Percentiles rank a stretch among this genome's conserved stretches.
Evolutionary conservation across 2,888 invertebrate genomes (phyloP).

Genomic region (Tetropium fuscum): DNA sequence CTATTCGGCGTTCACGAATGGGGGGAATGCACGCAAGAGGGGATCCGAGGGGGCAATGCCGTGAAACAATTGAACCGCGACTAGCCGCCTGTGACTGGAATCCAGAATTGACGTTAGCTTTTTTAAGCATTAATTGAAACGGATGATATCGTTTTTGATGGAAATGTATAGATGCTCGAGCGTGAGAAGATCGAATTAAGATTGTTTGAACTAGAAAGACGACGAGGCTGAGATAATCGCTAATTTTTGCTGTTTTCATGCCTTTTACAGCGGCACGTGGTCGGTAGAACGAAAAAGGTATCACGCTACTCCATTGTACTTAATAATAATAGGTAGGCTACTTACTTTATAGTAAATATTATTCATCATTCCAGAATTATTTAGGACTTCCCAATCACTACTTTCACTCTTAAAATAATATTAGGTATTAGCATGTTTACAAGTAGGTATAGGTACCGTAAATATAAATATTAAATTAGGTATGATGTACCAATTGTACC

Average conservation of each 20-base stretch:
- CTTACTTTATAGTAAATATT: no score
- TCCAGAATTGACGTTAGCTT: constrained; percentile 64
- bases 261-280: constrained; percentile 11
- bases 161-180: constrained; percentile 53
- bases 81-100: constrained; percentile 65
- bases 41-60: constrained; percentile 54
- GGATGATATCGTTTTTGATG: constrained; percentile 63
- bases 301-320: no score
- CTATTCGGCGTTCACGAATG: constrained; percentile 63
- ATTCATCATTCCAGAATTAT: no score
- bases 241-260: constrained; percentile 28
- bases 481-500: no score
- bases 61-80: constrained; percentile 67
- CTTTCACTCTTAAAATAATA: no score
- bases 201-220: constrained; percentile 32
- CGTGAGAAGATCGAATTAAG: constrained; percentile 51
- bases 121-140: constrained; percentile 65
- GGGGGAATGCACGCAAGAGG: constrained; percentile 49
- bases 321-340: no score
- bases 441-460: no score
- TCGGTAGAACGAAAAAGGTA: constrained; percentile 4
- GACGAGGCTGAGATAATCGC: constrained; percentile 8
- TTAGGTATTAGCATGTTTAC: no score
- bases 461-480: no score
- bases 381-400: no score